These are phyloP conservation scores for Lagorchestes hirsutus DNA, from an alignment of 2,797 vertebrate genomes.

Conservation along the genomic window DNA sequence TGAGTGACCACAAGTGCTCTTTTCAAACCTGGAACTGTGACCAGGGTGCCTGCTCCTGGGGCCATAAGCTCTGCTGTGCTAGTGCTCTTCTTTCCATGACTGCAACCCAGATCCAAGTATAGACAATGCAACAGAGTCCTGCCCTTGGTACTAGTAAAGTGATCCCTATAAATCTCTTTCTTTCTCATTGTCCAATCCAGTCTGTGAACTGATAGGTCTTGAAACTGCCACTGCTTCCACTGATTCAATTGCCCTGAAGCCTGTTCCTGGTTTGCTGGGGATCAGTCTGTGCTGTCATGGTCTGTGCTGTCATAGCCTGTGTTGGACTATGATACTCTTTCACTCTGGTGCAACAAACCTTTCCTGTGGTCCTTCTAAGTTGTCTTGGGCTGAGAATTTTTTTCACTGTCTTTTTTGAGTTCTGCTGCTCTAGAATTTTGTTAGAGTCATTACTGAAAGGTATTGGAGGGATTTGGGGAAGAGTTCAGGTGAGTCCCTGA, in stretches of 20 bases:
- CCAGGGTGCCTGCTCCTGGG: too few species aligned
- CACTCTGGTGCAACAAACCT: not conserved
- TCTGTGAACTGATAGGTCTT: not conserved
- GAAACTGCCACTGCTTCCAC: not conserved
- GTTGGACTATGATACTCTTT: not conserved
- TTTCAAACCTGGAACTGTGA: not conserved
- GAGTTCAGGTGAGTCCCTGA: not conserved
- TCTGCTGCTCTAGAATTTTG: not conserved
- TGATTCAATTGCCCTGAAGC: not conserved
- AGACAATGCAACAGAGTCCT: not conserved
- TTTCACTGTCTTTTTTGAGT: not conserved
- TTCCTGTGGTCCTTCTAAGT: not conserved
- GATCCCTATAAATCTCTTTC: too few species aligned
- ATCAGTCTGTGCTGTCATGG: too few species aligned
- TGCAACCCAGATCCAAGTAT: not conserved
- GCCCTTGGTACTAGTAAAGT: not conserved
- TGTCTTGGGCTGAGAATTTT: not conserved
- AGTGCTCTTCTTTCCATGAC: not conserved
- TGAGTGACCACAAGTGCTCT: not conserved
- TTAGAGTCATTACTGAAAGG: not conserved
- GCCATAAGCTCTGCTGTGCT: not conserved
- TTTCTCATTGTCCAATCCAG: not conserved
- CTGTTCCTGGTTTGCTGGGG: not conserved
- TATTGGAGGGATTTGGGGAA: not conserved
- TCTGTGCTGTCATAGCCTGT: not conserved